Evolutionary conservation across 2,888 invertebrate species (phyloP), one percentile per base, ranked within the genome.

Genomic region (Camponotus fellah): DNA sequence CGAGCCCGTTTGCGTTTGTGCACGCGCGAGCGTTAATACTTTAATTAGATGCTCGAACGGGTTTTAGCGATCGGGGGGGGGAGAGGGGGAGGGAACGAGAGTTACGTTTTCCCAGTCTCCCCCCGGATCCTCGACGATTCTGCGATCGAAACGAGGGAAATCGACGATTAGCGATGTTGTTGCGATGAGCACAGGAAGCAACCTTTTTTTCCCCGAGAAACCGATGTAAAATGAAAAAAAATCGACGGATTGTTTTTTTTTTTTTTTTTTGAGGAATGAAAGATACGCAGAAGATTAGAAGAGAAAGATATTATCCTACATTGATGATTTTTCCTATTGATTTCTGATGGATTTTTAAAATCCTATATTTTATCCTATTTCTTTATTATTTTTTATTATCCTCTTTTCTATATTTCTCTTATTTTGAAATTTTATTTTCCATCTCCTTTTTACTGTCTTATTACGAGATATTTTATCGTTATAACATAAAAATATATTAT

Each of bases 61-160:
- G 68, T 81, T 68, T 80, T 2, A 53, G 43, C 12, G 12, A 43
- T 43, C 43, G 46, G 46, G 4, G 14, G 14, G 46, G 1, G 4
- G 43, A 3, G 12, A 3, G 14, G 46, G 17, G n/a, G 8, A 0
- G 17, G n/a, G 79, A 69, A 58, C 58, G 79, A 69, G 83, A 69
- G 79, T 69, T 62, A 66, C 53, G 66, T 46, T 65, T 65, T 83
- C 40, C 49, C 46, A 60, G 72, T 76, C 60, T 17, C 60, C 82
- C 69, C n/a, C n/a, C n/a, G n/a, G 34, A 34, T 75, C 64, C 64
- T 64, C 49, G 2, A 21, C 49, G 75, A 75, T 53, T 72, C 68
- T 88, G 71, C 60, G 8, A 53, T n/a, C 53, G 53, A n/a, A 53
- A 53, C 53, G 64, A 75, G 88, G 88, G 88, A 88, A 88, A 88